Conservation (phyloP, 2,797 vertebrate genomes). For the Adrianichthys oophorus region DNA sequence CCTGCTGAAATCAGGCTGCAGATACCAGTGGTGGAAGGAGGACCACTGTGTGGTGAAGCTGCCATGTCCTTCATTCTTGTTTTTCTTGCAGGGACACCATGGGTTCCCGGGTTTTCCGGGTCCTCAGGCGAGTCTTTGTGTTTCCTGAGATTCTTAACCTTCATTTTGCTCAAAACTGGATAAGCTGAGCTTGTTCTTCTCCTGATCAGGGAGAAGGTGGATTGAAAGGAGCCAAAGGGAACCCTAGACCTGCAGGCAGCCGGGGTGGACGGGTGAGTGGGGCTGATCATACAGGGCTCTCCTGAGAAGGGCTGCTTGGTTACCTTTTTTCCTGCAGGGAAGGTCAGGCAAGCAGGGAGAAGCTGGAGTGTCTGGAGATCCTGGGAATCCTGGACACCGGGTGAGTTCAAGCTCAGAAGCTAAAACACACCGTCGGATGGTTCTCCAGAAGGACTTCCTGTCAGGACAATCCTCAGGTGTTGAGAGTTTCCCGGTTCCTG, state of each 20-base stretch:
- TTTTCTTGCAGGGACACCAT: slow-evolving; percentile 70
- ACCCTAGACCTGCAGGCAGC: slow-evolving; percentile 77
- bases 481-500: too few relatives aligned
- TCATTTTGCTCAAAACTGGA: background rate
- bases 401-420: slow-evolving; percentile 31
- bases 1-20: too few relatives aligned
- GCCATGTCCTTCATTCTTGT: background rate
- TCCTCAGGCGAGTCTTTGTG: slow-evolving; percentile 63
- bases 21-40: too few relatives aligned
- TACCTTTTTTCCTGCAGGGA: slow-evolving; percentile 50
- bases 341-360: slow-evolving; percentile 53
- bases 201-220: slow-evolving; percentile 80
- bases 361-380: slow-evolving; percentile 44
- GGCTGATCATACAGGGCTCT: background rate
- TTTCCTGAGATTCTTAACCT: background rate
- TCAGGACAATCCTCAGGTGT: background rate
- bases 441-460: too few relatives aligned
- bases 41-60: background rate
- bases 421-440: too few relatives aligned
- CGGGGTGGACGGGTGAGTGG: slow-evolving; percentile 78
- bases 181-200: background rate
- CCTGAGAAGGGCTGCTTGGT: slow-evolving; percentile 4
- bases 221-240: slow-evolving; percentile 65
- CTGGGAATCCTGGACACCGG: slow-evolving; percentile 55
- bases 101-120: slow-evolving; percentile 84